Evolutionary conservation across 2,797 vertebrate genomes (phyloP).

Genomic region (Xerus rutilus): DNA sequence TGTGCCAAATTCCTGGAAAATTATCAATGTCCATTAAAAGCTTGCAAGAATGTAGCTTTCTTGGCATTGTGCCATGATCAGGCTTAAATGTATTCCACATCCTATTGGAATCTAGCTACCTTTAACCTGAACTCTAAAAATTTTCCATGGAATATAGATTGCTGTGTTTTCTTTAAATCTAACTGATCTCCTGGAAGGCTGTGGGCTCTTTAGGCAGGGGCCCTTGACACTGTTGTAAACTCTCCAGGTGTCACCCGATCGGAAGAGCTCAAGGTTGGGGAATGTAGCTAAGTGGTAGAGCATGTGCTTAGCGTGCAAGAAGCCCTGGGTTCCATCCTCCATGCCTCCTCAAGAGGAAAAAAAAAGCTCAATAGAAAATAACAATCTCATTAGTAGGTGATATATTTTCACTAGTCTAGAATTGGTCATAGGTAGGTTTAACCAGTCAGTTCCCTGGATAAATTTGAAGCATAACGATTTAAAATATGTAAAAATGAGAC

Average conservation of each 20-base stretch:
- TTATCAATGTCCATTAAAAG: not conserved
- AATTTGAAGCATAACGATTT: not conserved
- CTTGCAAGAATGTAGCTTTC: not conserved
- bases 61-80: not conserved
- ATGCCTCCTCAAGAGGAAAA: accelerated
- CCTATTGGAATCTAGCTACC: not conserved
- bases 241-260: not conserved
- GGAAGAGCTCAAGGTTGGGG: not conserved
- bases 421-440: not conserved
- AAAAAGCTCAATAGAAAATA: not conserved
- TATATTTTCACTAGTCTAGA: not conserved
- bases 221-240: not conserved
- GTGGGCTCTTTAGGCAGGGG: not conserved
- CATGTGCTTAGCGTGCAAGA: not conserved
- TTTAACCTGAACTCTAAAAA: not conserved
- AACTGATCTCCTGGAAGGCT: not conserved
- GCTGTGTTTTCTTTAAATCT: not conserved
- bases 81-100: not conserved
- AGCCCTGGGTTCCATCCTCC: not conserved
- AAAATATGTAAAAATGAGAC: not conserved
- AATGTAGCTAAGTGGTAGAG: not conserved
- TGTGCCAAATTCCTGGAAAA: slow-evolving; percentile 42
- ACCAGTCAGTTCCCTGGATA: not conserved
- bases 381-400: no score
- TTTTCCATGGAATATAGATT: not conserved